These are phyloP conservation scores for Arctocebus calabarensis DNA, from an alignment of 2,797 vertebrate species.

Conservation along the genomic window DNA sequence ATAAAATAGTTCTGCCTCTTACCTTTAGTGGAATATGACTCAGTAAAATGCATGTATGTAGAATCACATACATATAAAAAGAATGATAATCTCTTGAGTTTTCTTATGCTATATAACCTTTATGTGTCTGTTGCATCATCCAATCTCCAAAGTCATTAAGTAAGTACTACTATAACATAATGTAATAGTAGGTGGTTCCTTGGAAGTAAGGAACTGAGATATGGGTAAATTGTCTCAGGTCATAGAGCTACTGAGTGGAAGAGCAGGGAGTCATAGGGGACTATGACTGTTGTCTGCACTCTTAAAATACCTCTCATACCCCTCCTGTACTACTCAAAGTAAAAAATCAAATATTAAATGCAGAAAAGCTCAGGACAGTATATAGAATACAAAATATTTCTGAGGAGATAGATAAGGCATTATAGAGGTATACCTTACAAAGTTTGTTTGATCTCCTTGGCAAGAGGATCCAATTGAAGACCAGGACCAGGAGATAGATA, in stretches of 20 bases:
- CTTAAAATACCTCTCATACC: background rate
- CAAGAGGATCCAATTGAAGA: background rate
- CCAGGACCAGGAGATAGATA: background rate
- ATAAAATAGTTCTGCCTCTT: background rate
- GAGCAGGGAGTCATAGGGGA: background rate
- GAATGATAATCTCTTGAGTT: background rate
- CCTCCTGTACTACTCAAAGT: background rate
- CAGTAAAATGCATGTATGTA: background rate
- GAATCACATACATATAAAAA: background rate
- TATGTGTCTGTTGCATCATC: background rate
- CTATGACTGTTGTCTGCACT: background rate
- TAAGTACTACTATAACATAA: background rate
- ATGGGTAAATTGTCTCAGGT: background rate
- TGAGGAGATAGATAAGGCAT: background rate
- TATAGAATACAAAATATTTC: background rate
- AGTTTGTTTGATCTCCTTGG: background rate
- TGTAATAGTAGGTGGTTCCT: background rate
- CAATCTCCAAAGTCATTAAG: background rate
- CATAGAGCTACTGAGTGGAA: background rate
- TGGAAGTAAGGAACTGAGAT: background rate
- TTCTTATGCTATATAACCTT: background rate
- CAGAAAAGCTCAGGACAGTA: background rate
- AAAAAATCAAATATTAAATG: background rate
- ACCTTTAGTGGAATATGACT: background rate
- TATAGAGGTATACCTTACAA: background rate